Evolutionary conservation across 2,113 vertebrate species (phyloP), one percentile per base, ranked within the genome.

Genomic region (Xiphophorus hellerii): DNA sequence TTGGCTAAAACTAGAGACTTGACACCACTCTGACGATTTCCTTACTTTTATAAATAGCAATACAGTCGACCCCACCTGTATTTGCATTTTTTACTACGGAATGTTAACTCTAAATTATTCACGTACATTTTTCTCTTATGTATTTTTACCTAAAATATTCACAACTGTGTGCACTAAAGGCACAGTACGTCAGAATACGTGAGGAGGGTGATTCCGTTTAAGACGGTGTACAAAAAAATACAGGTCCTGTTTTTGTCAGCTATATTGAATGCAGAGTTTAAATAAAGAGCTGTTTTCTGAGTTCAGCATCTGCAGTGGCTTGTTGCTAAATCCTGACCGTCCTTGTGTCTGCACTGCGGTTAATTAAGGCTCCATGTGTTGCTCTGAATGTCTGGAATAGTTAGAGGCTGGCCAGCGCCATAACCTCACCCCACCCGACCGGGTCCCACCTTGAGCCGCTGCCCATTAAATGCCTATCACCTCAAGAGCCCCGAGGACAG

Each of bases 301-400:
- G 14, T 51, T n/a, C 22, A 42, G 31, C 1, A 27, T 66, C 87
- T 82, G 66, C 39, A 70, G 77, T 27, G 12, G 69, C 60, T 80
- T 69, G 48, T 66, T 66, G 37, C 68, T 70, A 70, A 66, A 66
- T 29, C 67, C 71, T 71, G 81, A 78, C 64, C 63, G 66, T 78
- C 69, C 67, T 63, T n/a, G 54, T 71, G 66, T 61, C 84, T 67
- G 66, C 75, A 67, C 71, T 77, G 81, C 75, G 74, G 84, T 88
- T 88, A 83, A 90, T 89, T 87, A 76, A 79, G 71, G 71, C 73
- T 77, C 66, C 76, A 77, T 75, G 61, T 79, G 74, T 61, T 12
- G 44, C 66, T 3, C 14, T n/a, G 58, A 81, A 84, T 78, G 77
- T 25, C 77, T 71, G 8, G 75, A 79, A 35, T 86, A 84, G 87